Base-by-base conservation (phyloP, 1,140 invertebrate genomes). In the Drosophila nikananu region DNA sequence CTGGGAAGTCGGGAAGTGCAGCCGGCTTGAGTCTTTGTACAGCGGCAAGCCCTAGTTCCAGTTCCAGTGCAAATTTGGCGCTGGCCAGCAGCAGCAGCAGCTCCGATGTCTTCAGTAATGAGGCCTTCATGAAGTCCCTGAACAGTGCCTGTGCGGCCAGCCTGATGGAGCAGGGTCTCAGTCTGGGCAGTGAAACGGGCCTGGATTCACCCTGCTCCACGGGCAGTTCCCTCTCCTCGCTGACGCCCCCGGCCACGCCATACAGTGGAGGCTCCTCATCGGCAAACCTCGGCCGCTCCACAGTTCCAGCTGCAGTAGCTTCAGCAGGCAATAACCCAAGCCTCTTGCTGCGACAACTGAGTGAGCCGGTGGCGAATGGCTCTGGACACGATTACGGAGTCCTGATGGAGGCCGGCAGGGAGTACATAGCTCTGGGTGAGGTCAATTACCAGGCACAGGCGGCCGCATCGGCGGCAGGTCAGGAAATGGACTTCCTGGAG, bases 121-220 rank as follows among this genome's bases (percentile, higher is more conserved):
- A 92, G 68, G 91, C 90, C 42, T 92, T 92, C 27, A 92, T 92
- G 81, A 92, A 92, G 25, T 92, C 90, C 5, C 60, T 92, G 60
- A 92, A 92, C 60, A 92, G 86, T 75, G 90, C 90, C 48, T 92
- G 90, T 55, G 91, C 90, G 10, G 90, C 90, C 42, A 92, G 91
- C 23, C 57, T 92, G 23, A 75, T 92, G 48, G 86, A 81, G 44
- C 91, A 91, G 64, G 79, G 90, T 6, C 52, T 91, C 4, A 48
- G 48, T 21, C n/a, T 86, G 75, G 66, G 49, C 60, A 65, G 59
- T 19, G 86, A 86, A 19, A 35, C 83, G 19, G 86, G 89, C 10
- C 64, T 93, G 32, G 92, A 93, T 13, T 93, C 92, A 3, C 92
- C 92, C 10, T 91, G 92, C 49, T 93, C 92, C 3, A 91, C 92